Evolutionary conservation across 2,888 invertebrate species (phyloP).

Genomic region (Plagodis pulveraria): DNA sequence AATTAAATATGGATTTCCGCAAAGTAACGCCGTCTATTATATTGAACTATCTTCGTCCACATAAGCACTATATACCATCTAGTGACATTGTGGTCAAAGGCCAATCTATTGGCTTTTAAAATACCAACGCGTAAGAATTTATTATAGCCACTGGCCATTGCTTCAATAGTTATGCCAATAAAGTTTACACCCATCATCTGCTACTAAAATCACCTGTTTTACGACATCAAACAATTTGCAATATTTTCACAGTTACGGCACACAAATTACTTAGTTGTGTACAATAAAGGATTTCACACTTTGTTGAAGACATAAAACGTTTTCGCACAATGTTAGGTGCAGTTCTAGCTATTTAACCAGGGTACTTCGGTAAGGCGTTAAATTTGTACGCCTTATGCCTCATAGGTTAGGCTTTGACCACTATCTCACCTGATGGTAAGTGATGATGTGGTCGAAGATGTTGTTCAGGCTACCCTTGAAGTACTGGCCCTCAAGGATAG

Average conservation of each 20-base stretch:
- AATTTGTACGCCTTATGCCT: no score
- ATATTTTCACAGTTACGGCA: conserved; percentile 7
- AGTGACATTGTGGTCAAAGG: not conserved
- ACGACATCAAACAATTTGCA: conserved; percentile 1
- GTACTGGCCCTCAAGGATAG: no score
- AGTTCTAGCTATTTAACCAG: not conserved
- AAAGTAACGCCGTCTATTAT: no score
- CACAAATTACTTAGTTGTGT: conserved; percentile 5
- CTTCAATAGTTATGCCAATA: not conserved
- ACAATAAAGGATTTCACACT: conserved; percentile 18
- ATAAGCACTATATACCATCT: not conserved
- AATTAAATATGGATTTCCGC: no score
- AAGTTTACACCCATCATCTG: not conserved
- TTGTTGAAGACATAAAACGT: conserved; percentile 16
- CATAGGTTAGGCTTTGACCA: no score
- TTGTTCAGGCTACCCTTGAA: no score
- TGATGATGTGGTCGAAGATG: no score
- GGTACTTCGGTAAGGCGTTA: not conserved
- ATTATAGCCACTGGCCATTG: no score
- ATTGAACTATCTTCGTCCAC: no score
- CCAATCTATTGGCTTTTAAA: no score
- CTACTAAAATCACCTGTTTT: not conserved
- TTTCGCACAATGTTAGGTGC: conserved; percentile 21
- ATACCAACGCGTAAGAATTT: no score
- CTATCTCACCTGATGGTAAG: no score